Conservation (phyloP, 2,888 invertebrate species). For the Lamellibrachia columna region DNA sequence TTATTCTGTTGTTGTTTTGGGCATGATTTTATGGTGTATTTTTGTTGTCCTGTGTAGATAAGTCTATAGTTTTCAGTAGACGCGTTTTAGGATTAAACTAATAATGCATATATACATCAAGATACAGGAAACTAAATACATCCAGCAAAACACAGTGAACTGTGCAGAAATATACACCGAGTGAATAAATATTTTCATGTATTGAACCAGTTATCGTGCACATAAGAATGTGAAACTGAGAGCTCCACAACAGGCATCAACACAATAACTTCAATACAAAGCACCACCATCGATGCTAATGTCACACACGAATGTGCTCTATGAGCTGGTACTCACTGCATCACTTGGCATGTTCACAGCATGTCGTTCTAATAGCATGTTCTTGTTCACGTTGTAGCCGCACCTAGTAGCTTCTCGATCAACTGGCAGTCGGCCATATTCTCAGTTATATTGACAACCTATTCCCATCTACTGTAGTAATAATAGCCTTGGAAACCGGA, state of each 20-base stretch:
- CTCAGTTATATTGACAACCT: background rate
- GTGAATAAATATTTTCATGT: too few relatives aligned
- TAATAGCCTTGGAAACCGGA: too few relatives aligned
- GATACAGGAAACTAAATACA: background rate
- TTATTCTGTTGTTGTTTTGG: background rate
- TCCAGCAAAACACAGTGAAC: background rate
- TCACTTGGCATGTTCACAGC: background rate
- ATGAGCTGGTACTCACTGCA: background rate
- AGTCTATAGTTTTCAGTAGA: background rate
- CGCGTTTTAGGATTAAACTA: background rate
- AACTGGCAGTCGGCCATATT: background rate
- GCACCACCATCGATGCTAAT: background rate
- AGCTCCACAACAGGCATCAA: too few relatives aligned
- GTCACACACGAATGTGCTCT: background rate
- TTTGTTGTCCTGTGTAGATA: background rate
- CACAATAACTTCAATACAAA: background rate
- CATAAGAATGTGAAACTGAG: too few relatives aligned
- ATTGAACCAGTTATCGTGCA: too few relatives aligned
- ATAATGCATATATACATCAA: background rate
- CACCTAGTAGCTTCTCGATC: background rate
- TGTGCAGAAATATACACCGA: background rate
- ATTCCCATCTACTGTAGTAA: background rate
- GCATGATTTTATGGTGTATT: background rate
- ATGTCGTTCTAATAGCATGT: constrained; percentile 16
- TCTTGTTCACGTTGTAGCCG: background rate